Conservation (phyloP, 2,888 invertebrate species). For the Odontomyia ornata region DNA sequence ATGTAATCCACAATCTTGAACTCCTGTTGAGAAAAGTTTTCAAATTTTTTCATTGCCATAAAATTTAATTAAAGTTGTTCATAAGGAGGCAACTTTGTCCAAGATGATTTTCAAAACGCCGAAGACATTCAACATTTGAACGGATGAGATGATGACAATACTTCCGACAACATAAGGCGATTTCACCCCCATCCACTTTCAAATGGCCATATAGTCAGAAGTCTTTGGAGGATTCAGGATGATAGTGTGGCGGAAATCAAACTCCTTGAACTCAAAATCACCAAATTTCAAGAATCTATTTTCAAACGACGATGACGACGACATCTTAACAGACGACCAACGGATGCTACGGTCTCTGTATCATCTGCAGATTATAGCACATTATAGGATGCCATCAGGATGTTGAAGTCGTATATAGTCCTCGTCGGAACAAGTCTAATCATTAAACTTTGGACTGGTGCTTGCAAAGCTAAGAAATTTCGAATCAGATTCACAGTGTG, state of each 20-base stretch:
- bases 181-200: not conserved
- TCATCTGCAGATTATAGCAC: constrained; percentile 43
- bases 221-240: not conserved
- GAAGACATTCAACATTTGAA: constrained; percentile 36
- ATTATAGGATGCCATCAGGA: constrained; percentile 28
- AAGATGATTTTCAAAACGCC: constrained; percentile 20
- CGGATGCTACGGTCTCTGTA: constrained; percentile 40
- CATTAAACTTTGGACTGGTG: constrained; percentile 3
- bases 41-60: constrained; percentile 11
- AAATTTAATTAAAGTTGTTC: constrained; percentile 41
- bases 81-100: constrained; percentile 35
- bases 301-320: constrained; percentile 15
- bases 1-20: not conserved
- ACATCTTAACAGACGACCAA: constrained; percentile 30
- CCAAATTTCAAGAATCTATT: constrained; percentile 28
- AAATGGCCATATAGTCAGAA: not conserved
- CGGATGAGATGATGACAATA: constrained; percentile 40
- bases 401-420: constrained; percentile 13
- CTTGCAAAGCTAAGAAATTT: not conserved
- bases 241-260: constrained; percentile 38
- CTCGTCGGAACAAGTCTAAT: constrained; percentile 4
- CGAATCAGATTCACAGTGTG: not conserved
- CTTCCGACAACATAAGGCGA: constrained; percentile 39
- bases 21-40: constrained; percentile 18
- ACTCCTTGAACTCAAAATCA: constrained; percentile 32